These are phyloP conservation scores for Numenius arquata DNA, from an alignment of 2,113 vertebrate species.

Conservation along the genomic window DNA sequence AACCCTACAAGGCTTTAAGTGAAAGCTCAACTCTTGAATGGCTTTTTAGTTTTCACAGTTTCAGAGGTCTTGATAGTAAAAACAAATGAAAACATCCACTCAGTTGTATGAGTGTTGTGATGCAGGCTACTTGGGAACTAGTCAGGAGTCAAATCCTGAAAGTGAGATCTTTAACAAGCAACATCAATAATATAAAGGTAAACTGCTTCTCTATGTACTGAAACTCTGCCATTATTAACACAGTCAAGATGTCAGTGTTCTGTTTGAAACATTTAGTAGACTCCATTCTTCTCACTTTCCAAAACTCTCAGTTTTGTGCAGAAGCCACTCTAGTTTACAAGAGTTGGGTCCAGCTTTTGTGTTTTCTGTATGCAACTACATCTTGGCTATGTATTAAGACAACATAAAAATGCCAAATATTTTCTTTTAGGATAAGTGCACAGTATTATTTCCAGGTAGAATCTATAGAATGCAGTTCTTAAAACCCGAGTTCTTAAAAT, in stretches of 20 bases:
- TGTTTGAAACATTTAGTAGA: background rate
- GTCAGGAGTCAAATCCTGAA: background rate
- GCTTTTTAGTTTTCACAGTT: background rate
- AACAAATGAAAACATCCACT: background rate
- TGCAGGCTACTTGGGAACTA: background rate
- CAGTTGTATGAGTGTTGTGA: background rate
- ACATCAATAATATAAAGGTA: background rate
- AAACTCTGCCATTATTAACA: background rate
- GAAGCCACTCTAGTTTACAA: background rate
- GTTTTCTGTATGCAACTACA: background rate
- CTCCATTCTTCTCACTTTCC: background rate
- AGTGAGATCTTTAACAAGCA: background rate
- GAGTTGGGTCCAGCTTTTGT: background rate
- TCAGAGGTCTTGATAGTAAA: background rate
- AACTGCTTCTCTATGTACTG: background rate
- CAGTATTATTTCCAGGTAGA: background rate
- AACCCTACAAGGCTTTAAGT: background rate
- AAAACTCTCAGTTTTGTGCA: background rate
- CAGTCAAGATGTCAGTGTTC: background rate
- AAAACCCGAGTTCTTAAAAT: too few species aligned
- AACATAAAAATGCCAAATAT: background rate
- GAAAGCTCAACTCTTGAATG: background rate
- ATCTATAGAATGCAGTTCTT: background rate
- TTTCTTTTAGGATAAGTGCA: background rate
- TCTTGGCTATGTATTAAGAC: background rate